A percentile compares a stretch with the other conserved stretches of the same genome.
phyloP scores from a whole-genome alignment of 2,113 vertebrate species.

The Paradisaea rubra region DNA sequence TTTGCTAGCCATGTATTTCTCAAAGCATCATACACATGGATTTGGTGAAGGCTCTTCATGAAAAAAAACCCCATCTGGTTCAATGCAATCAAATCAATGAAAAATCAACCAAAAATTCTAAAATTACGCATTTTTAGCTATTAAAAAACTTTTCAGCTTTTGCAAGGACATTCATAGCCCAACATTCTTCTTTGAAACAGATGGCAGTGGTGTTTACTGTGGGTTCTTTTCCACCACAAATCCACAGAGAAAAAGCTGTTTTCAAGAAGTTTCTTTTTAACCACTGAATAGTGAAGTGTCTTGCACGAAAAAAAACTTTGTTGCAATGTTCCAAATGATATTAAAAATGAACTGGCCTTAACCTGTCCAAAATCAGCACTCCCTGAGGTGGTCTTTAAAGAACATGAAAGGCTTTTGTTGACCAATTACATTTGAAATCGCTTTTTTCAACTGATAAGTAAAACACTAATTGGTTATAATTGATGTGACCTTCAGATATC shows the following conservation, averaged over 20 bases:
- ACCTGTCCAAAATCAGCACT: neutral
- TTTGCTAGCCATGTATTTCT: constrained; percentile 32
- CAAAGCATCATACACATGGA: neutral
- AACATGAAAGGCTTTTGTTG: neutral
- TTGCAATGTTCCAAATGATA: neutral
- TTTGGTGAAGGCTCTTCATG: neutral
- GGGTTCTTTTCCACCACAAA: neutral
- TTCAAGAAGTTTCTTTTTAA: constrained; percentile 27
- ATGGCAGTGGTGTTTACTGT: constrained; percentile 48
- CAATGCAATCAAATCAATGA: constrained; percentile 33
- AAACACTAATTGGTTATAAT: neutral
- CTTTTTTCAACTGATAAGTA: neutral
- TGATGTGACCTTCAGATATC: neutral
- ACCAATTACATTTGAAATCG: neutral
- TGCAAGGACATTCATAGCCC: constrained; percentile 11
- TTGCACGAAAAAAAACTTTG: constrained; percentile 8
- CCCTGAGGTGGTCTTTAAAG: neutral
- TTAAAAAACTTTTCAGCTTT: constrained; percentile 41
- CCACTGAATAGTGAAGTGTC: neutral
- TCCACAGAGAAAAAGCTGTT: constrained; percentile 31
- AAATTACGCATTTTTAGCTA: constrained; percentile 54
- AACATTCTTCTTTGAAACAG: constrained; percentile 51
- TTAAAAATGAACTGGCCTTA: neutral
- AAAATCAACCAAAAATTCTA: constrained; percentile 50
- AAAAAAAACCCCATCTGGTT: constrained; percentile 37